Base-by-base conservation (phyloP, 2,888 invertebrate species). In the Pardosa pseudoannulata region DNA sequence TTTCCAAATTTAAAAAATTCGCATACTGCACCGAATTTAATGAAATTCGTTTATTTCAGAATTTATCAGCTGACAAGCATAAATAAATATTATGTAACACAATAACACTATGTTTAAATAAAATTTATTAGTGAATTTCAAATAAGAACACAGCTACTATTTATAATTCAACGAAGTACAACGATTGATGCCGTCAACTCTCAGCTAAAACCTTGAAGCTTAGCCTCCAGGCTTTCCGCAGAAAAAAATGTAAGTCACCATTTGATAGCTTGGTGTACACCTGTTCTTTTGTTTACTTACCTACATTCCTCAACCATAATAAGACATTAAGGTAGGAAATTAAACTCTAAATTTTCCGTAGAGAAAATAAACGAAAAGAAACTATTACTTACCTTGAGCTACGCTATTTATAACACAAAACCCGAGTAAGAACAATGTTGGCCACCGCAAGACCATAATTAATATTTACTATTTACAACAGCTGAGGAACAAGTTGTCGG, bases 251-350 rank as follows among this genome's bases (percentile, higher is more conserved):
- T 11, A 16, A 46, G 16, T 16, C 19, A 23, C 1, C 5, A 23
- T 5, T 23, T 56, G 23, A 16, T 23, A 56, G 23, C 2, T 2
- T 1, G 5, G 16, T 23, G 13, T 16, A 23, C 56, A 56, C 56
- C 56, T 56, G 56, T 23, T 56, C 19, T 11, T 56, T 56, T 56
- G 56, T 56, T 56, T 56, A 56, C 56, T 23, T 56, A 56, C 56
- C 56, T 56, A 56, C 19, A 56, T 56, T 16, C 23, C 5, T 23
- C 56, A 23, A 23, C 23, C 11, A 2, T 7, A 46, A 19, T 16
- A 5, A 2, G 56, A 6, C 23, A 5, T 5, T 23, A 56, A 19
- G 1, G 23, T 23, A 56, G 19, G 16, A 56, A 23, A 56, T 3
- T 19, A 36, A 36, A 7, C 9, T 36, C 9, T 7, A 36, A 5